Evolutionary conservation across 2,888 invertebrate genomes (phyloP).

Genomic region (Heliconius hortense): DNA sequence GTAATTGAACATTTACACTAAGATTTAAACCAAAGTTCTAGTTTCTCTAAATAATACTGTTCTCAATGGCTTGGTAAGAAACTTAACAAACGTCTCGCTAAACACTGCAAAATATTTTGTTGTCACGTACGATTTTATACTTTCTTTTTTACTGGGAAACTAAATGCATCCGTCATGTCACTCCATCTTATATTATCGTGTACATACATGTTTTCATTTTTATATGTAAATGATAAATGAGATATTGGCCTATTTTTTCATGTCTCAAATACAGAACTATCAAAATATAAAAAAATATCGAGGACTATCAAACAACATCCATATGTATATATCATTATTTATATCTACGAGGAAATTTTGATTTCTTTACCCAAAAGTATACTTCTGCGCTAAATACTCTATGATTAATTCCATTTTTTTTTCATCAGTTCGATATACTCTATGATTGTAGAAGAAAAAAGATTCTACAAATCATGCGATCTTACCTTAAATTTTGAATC

Average conservation of each 20-base stretch:
- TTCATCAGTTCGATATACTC: slow-evolving; percentile 70
- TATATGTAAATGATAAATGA: slow-evolving; percentile 75
- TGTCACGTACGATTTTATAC: slow-evolving; percentile 55
- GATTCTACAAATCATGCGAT: slow-evolving; percentile 61
- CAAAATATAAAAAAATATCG: slow-evolving; percentile 83
- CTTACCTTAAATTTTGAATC: slow-evolving; percentile 58
- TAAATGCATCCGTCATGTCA: slow-evolving; percentile 77
- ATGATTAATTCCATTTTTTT: slow-evolving; percentile 66
- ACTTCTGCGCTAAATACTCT: slow-evolving; percentile 75
- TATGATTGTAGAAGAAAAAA: slow-evolving; percentile 63
- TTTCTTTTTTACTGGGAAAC: slow-evolving; percentile 64
- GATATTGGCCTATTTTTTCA: slow-evolving; percentile 78
- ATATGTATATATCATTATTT: slow-evolving; percentile 79
- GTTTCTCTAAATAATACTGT: slow-evolving; percentile 81
- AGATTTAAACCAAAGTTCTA: slow-evolving; percentile 73
- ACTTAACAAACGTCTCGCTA: slow-evolving; percentile 68
- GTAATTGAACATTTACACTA: slow-evolving; percentile 73
- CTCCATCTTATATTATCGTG: slow-evolving; percentile 71
- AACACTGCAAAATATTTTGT: slow-evolving; percentile 60
- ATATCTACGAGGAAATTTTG: slow-evolving; percentile 79
- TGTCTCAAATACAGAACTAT: slow-evolving; percentile 82
- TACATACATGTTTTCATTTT: slow-evolving; percentile 58
- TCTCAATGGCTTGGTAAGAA: slow-evolving; percentile 81
- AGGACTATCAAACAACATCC: slow-evolving; percentile 82
- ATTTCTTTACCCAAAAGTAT: slow-evolving; percentile 75